These are phyloP conservation scores for Mesopsocus fuscifrons DNA, from an alignment of 2,888 invertebrate species.

Conservation along the genomic window DNA sequence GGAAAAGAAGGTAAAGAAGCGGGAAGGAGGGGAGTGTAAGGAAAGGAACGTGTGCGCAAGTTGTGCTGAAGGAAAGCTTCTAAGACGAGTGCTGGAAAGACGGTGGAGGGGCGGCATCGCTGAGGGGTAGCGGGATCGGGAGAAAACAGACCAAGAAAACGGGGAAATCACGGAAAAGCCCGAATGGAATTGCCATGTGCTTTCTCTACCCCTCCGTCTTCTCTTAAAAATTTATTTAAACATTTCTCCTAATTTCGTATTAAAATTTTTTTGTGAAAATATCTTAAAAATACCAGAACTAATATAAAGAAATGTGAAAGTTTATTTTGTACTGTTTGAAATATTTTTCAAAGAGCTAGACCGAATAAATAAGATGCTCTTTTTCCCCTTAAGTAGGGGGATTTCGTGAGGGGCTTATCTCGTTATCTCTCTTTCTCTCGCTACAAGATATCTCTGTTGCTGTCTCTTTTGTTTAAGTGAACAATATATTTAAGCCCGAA, in stretches of 20 bases:
- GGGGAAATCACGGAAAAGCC: conserved; percentile 6
- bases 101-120: background rate
- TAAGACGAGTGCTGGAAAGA: conserved; percentile 3
- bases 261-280: conserved; percentile 1
- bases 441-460: too few species aligned
- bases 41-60: conserved; percentile 8
- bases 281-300: too few species aligned
- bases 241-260: background rate
- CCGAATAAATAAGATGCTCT: too few species aligned
- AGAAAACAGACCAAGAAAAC: background rate
- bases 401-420: too few species aligned
- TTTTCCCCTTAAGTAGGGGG: too few species aligned
- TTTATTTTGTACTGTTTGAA: too few species aligned
- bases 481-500: too few species aligned
- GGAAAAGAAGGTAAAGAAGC: conserved; percentile 8
- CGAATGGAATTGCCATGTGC: background rate
- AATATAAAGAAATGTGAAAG: too few species aligned
- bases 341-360: too few species aligned
- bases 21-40: conserved; percentile 6
- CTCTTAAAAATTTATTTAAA: background rate
- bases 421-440: too few species aligned
- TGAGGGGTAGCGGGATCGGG: conserved; percentile 1
- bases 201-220: background rate
- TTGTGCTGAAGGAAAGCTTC: conserved; percentile 8
- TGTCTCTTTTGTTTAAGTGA: too few species aligned